Percentiles rank a stretch among this genome's conserved stretches.
Conservation (phyloP, 2,888 invertebrate species). For the Thereva nobilitata region DNA sequence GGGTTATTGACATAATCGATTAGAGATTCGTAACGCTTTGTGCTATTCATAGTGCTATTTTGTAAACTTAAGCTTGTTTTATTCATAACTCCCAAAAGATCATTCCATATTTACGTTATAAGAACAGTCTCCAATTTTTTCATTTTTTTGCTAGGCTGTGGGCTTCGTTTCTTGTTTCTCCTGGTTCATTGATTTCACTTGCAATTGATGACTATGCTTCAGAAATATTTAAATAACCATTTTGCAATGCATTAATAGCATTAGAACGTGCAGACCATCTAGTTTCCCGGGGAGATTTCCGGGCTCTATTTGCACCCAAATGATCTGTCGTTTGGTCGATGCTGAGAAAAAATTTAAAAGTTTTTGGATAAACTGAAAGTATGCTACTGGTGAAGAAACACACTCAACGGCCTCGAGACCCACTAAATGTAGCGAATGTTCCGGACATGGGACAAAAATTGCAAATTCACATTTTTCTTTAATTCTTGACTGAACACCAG, state of each 20-base stretch:
- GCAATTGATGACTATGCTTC: no score
- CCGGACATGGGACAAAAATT: constrained; percentile 4
- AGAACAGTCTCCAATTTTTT: constrained; percentile 6
- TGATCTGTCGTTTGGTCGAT: no score
- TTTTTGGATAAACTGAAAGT: no score
- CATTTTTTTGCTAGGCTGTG: constrained; percentile 14
- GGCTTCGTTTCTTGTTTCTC: no score
- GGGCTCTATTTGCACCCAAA: no score
- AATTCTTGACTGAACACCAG: no score
- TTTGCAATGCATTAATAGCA: no score
- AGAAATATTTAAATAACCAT: no score
- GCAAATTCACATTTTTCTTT: constrained; percentile 7
- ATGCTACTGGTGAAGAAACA: constrained; percentile 7
- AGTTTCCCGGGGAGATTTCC: no score
- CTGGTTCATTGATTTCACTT: no score
- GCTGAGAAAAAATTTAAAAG: no score
- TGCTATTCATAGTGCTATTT: neutral
- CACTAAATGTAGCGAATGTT: constrained; percentile 1
- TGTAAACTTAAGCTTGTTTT: constrained; percentile 7
- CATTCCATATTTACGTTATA: constrained; percentile 4
- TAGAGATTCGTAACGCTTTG: neutral
- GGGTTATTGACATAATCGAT: constrained; percentile 12
- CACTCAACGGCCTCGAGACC: constrained; percentile 14
- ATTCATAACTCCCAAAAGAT: constrained; percentile 9
- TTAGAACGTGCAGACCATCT: no score